Conservation (phyloP, 2,113 vertebrate genomes). For the Phyllostomus hastatus region DNA sequence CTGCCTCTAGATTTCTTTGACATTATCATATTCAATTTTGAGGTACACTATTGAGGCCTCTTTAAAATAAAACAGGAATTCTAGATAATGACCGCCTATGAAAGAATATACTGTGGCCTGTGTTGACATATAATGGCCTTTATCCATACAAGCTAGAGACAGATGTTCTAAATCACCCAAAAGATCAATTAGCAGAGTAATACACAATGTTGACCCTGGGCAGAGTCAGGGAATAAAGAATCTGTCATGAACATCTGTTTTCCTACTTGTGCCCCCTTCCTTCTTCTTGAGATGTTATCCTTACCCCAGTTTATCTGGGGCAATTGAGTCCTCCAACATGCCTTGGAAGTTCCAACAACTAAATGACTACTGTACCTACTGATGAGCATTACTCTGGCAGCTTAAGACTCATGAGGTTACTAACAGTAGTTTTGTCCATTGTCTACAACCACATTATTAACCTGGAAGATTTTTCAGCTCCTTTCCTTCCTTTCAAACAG, state of each 20-base stretch:
- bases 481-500: background rate
- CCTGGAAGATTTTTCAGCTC: background rate
- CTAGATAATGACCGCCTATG: slow-evolving; percentile 67
- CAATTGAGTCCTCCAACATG: background rate
- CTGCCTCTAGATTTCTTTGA: slow-evolving; percentile 67
- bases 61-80: slow-evolving; percentile 71
- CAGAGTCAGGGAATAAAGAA: background rate
- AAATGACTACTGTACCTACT: background rate
- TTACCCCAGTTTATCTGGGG: background rate
- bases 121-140: slow-evolving; percentile 67
- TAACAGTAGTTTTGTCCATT: background rate
- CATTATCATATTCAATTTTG: slow-evolving; percentile 70
- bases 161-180: slow-evolving; percentile 24
- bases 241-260: background rate
- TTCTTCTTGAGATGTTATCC: slow-evolving; percentile 15
- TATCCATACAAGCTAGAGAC: slow-evolving; percentile 4
- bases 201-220: background rate
- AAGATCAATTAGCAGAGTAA: slow-evolving; percentile 31
- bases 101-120: slow-evolving; percentile 67
- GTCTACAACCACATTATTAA: background rate
- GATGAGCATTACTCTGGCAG: background rate
- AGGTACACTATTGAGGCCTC: slow-evolving; percentile 61
- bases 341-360: background rate
- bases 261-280: background rate
- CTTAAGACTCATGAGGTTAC: background rate